These are phyloP conservation scores for Avahi laniger DNA, from an alignment of 2,797 vertebrate genomes.

Conservation along the genomic window DNA sequence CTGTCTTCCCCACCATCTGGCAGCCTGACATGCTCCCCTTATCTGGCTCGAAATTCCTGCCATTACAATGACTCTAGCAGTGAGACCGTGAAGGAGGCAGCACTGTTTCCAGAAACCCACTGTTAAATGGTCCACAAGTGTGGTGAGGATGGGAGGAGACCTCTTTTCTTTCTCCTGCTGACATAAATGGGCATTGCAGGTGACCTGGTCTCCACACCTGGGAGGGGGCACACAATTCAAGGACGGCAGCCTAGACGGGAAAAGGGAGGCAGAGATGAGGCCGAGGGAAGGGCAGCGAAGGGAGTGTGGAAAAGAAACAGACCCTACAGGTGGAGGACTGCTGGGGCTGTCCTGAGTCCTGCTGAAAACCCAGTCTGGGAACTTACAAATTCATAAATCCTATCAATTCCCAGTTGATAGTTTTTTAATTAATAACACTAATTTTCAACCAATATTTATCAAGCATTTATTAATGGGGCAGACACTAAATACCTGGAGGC, in stretches of 20 bases:
- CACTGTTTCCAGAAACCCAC: not conserved
- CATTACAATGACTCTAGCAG: not conserved
- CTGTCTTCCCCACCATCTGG: slow-evolving; percentile 39
- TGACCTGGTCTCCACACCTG: not conserved
- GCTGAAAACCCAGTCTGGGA: not conserved
- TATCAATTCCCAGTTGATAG: not conserved
- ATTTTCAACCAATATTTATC: not conserved
- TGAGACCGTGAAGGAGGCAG: not conserved
- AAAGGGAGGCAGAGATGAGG: not conserved
- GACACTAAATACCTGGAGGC: not conserved
- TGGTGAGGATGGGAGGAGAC: not conserved
- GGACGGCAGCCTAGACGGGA: not conserved
- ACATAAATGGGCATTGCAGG: not conserved
- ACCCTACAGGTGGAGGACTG: accelerated
- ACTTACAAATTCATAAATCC: not conserved
- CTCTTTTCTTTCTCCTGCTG: not conserved
- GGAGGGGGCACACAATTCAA: not conserved
- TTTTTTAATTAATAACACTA: not conserved
- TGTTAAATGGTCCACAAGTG: not conserved
- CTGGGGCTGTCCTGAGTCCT: not conserved
- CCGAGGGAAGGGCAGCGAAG: not conserved
- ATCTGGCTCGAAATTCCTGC: slow-evolving; percentile 9
- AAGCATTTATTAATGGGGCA: not conserved
- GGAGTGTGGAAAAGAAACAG: not conserved
- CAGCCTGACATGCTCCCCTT: slow-evolving; percentile 16